Evolutionary conservation across 2,113 vertebrate genomes (phyloP), one percentile per base, ranked within the genome.

Genomic region (Oxyura jamaicensis): DNA sequence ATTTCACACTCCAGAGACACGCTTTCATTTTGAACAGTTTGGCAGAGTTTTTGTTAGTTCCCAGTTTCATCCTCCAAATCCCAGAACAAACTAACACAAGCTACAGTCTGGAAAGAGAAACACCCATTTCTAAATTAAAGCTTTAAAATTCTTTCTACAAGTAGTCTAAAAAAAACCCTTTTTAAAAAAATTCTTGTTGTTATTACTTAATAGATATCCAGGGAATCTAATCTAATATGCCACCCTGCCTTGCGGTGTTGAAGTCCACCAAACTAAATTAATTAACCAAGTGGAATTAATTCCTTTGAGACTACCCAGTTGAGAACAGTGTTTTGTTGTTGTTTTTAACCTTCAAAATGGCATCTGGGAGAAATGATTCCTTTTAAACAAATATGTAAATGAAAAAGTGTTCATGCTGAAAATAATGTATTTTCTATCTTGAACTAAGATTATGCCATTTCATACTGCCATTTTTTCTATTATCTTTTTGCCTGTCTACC

Each of bases 211-310:
- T 63, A 81, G 21, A 19, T 68, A 93, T 29, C 42, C 8, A 2
- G 19, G 41, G 23, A 91, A 88, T 80, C 66, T 71, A 59, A 93
- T 86, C 46, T 80, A 87, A 59, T 67, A 59, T 33, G 6, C 50
- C n/a, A 93, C 26, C 60, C 82, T 80, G 63, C 52, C 53, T 91
- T 88, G 56, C 18, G 80, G 35, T 72, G 26, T 60, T 73, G 23
- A 94, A 96, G 59, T 88, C 72, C 39, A 66, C 81, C 62, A 88
- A 94, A 78, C 17, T 19, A 83, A 96, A 95, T 85, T 91, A 95
- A 93, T 93, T 90, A 88, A 77, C 14, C 35, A 89, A 87, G 41
- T 53, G n/a, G 42, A 96, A 90, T 83, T 90, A 80, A 83, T 88
- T 93, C 65, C 20, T 96, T 86, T 83, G 68, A 83, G 87, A 78